Evolutionary conservation across 2,888 invertebrate species (phyloP).

Genomic region (Prosapia bicincta): DNA sequence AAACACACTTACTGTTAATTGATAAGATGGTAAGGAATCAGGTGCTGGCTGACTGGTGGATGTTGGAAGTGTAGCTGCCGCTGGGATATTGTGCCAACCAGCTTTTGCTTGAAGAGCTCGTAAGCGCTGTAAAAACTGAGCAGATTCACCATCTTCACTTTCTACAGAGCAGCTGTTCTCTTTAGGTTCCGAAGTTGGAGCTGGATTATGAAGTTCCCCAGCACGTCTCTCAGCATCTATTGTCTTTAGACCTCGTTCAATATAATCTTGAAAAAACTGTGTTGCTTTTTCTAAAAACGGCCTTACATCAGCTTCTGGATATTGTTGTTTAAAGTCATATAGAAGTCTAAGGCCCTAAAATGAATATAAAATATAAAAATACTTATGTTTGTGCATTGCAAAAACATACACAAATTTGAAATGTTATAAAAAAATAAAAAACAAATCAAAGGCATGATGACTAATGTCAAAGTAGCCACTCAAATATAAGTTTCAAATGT

Average conservation of each 20-base stretch:
- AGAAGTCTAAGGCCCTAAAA: constrained; percentile 70
- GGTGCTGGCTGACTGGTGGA: background rate
- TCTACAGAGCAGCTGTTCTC: background rate
- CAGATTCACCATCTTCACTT: constrained; percentile 7
- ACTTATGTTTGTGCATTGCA: too few relatives aligned
- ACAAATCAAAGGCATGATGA: too few relatives aligned
- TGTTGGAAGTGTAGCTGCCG: constrained; percentile 14
- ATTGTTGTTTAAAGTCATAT: constrained; percentile 70
- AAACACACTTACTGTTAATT: background rate
- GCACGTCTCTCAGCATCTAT: constrained; percentile 51
- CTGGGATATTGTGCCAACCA: constrained; percentile 17
- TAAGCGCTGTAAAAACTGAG: constrained; percentile 15
- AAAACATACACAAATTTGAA: too few relatives aligned
- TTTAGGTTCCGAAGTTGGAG: background rate
- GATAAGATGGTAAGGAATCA: background rate
- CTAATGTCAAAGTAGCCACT: too few relatives aligned
- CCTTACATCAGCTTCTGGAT: constrained; percentile 82
- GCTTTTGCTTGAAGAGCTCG: constrained; percentile 24
- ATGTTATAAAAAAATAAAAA: too few relatives aligned
- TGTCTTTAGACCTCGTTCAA: constrained; percentile 68
- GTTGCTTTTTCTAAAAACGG: constrained; percentile 81
- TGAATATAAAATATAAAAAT: too few relatives aligned
- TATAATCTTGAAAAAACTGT: constrained; percentile 82
- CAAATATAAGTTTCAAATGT: too few relatives aligned
- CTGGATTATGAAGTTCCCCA: constrained; percentile 7